A percentile compares a stretch with the other conserved stretches of the same genome.
Evolutionary conservation across 2,113 vertebrate genomes (phyloP).

Genomic region (Eidolon helvum): DNA sequence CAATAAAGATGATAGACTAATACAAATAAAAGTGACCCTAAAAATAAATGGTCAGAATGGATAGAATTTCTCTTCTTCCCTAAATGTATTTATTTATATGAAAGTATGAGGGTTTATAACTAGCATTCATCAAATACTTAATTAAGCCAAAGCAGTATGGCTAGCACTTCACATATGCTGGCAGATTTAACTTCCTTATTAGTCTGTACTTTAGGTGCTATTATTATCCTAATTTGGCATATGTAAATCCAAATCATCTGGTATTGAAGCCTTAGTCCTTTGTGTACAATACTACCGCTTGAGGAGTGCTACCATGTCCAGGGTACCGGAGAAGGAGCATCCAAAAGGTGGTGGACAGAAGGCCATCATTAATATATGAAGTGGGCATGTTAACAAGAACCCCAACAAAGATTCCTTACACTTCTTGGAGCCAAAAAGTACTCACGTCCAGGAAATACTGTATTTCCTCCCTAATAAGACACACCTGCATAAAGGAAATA

Average conservation of each 20-base stretch:
- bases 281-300: neutral
- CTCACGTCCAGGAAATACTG: neutral
- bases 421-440: neutral
- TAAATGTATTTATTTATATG: neutral
- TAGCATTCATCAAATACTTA: neutral
- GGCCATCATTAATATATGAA: neutral
- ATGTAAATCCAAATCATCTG: neutral
- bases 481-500: neutral
- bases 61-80: neutral
- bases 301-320: neutral
- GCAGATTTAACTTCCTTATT: neutral
- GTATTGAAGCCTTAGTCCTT: neutral
- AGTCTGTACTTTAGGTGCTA: neutral
- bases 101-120: neutral
- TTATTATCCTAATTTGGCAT: neutral
- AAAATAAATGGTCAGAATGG: neutral
- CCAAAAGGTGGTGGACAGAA: neutral
- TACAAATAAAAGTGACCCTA: neutral
- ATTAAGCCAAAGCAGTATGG: neutral
- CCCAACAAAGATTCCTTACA: neutral
- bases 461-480: neutral
- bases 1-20: neutral
- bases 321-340: neutral
- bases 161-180: neutral
- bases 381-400: neutral